Conservation (phyloP, 64 coral and sea anemone genomes). For the Actinia equina region DNA sequence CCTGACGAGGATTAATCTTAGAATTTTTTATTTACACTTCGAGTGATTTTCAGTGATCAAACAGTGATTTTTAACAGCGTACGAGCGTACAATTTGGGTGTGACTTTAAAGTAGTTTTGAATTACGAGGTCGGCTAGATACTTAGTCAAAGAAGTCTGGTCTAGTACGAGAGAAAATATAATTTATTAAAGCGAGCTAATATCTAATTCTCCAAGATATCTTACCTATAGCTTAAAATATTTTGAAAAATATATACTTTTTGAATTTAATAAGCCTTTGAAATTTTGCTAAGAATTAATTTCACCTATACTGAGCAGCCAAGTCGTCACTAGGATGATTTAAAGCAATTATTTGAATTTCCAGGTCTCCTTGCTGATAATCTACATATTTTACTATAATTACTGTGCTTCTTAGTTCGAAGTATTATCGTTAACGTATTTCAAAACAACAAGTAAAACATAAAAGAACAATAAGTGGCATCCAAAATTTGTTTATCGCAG, state of each 20-base stretch:
- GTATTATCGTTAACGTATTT: neutral
- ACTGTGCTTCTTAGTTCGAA: neutral
- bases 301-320: too few relatives aligned
- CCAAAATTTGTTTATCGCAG: neutral
- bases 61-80: neutral
- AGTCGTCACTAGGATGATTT: neutral
- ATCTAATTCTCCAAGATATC: too few relatives aligned
- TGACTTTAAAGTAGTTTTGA: neutral
- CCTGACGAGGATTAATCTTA: neutral
- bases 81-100: neutral
- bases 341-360: neutral
- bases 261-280: too few relatives aligned
- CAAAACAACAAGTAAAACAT: neutral
- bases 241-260: too few relatives aligned
- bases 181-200: too few relatives aligned
- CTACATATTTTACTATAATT: neutral
- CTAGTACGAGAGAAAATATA: too few relatives aligned
- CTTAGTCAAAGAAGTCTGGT: neutral
- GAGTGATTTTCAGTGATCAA: neutral
- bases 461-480: neutral
- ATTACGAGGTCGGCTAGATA: neutral
- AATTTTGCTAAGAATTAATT: too few relatives aligned
- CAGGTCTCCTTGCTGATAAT: neutral
- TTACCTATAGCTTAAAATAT: too few relatives aligned
- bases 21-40: neutral